Evolutionary conservation across 2,797 vertebrate genomes (phyloP), one percentile per base, ranked within the genome.

Genomic region (Peromyscus aztecus): DNA sequence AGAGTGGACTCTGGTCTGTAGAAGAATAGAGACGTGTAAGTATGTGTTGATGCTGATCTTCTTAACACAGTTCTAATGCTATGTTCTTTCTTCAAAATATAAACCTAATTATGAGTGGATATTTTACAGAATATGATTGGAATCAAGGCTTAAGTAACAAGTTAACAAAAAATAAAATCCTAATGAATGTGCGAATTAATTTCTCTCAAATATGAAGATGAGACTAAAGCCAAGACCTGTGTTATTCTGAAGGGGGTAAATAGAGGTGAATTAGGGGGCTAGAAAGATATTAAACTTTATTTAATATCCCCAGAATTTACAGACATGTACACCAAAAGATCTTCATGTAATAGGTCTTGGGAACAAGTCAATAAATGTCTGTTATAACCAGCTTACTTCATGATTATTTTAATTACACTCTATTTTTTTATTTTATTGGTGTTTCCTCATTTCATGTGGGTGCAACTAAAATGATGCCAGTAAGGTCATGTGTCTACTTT

Each of bases 371-470:
- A 57, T 71, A 91, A 85, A 94, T 69, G 40, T 27, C 67, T n/a
- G 59, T 82, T 85, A 89, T 31, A 71, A 46, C 16, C n/a, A 82
- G n/a, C 37, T 52, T 90, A 81, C 19, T 65, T 21, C 46, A 78
- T 71, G 2, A 84, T 34, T 46, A 57, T 67, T 52, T 55, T 88
- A 94, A 95, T 94, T 91, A 69, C 37, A 55, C 13, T 55, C 37
- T 57, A 16, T 61, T 89, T 61, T 91, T 96, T 16, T 88, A 85
- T 65, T 83, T 61, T 88, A 81, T 92, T 92, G 52, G 92, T 88
- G 65, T 94, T 6, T 43, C 52, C 29, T 76, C 19, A 92, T 46
- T 34, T 21, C 31, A 73, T 16, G 2, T 84, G 52, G 65, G 55
- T 43, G 59, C 43, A 94, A 23, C 55, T 94, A n/a, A 93, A 84